Evolutionary conservation across 2,888 invertebrate genomes (phyloP), one percentile per base, ranked within the genome.

Genomic region (Balanococcus diminutus): DNA sequence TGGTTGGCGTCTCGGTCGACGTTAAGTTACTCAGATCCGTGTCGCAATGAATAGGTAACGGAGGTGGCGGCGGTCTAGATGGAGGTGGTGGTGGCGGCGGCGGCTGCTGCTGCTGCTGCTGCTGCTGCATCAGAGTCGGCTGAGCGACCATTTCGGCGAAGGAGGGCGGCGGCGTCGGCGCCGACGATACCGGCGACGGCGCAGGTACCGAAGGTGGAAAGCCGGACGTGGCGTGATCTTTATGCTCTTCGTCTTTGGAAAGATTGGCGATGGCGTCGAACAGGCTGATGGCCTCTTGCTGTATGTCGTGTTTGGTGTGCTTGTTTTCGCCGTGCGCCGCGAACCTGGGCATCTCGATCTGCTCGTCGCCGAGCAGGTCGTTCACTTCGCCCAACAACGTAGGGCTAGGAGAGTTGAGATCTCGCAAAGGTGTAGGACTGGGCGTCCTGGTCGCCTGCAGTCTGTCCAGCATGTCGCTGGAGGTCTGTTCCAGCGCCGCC

Each of bases 401-500:
- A 2, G 96, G 96, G 89, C 96, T 95, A 0, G 96, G 96, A 0
- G 96, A 95, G 89, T 96, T 95, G 11, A 95, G 91, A 88, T 95
- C 95, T 67, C 94, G 91, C 91, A 95, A 95, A 11, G 96, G 94
- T 0, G 96, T 95, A 0, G 96, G 96, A 90, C 96, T 96, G 0
- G 96, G 96, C 0, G 96, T 95, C 88, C 96, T 92, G 0, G 96
- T 96, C 5, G 94, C 95, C 84, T 96, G 95, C 87, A 96, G 93
- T 87, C 96, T 93, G 88, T 96, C 95, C 86, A 96, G 90, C 84
- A 97, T 91, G 89, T 96, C 94, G 3, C 95, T 94, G 88, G 96
- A 96, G 0, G 96, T 95, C 82, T 95, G 95, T 89, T 97, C 96
- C 93, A 96, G 93, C 86, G 95, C 96, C 1, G 95, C 96, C 51